Evolutionary conservation across 2,113 vertebrate species (phyloP).

Genomic region (Ariopsis seemanni): DNA sequence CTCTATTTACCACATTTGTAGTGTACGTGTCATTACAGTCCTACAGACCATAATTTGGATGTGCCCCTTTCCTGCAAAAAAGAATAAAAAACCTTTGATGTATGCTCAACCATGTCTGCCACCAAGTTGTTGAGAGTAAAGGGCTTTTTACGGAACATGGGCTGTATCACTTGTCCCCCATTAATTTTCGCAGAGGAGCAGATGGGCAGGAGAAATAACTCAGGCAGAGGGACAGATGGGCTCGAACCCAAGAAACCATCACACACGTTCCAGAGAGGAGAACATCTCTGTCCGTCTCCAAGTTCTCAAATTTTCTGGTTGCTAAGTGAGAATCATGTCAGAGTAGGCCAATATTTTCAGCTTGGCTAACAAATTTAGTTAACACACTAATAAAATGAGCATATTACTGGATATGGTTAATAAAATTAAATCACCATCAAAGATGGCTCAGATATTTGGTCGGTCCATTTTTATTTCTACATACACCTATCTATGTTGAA

Average conservation of each 20-base stretch:
- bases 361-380: not conserved
- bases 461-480: not conserved
- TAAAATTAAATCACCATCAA: not conserved
- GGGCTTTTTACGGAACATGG: not conserved
- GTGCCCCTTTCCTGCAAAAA: not conserved
- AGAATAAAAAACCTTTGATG: not conserved
- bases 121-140: not conserved
- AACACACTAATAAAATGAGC: not conserved
- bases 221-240: not conserved
- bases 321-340: not conserved
- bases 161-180: not conserved
- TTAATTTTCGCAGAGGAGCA: not conserved
- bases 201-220: not conserved
- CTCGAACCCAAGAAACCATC: not conserved
- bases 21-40: not conserved
- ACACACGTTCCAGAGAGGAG: not conserved
- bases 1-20: no score
- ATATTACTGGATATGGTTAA: not conserved
- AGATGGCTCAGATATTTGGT: not conserved
- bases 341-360: not conserved
- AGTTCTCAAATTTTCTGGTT: not conserved
- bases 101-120: not conserved
- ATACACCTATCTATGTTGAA: not conserved
- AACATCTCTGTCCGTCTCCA: not conserved
- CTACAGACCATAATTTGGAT: not conserved